Conservation (phyloP, 2,888 invertebrate species). For the Cenopis cana region DNA sequence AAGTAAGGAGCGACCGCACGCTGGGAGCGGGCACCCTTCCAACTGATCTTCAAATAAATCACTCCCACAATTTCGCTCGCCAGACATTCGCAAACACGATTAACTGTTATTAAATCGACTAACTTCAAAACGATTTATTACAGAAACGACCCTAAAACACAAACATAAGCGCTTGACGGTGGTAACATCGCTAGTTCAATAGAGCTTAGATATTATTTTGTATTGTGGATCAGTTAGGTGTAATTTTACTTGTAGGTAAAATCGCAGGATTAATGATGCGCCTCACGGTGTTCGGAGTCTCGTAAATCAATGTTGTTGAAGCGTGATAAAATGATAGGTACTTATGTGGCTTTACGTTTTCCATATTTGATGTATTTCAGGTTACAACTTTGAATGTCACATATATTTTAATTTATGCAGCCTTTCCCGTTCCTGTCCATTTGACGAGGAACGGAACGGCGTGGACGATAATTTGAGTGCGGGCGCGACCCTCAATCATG, state of each 20-base stretch:
- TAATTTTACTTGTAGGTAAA: slow-evolving; percentile 15
- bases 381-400: no score
- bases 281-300: slow-evolving; percentile 12
- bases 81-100: slow-evolving; percentile 69
- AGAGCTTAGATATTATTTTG: slow-evolving; percentile 13
- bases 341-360: no score
- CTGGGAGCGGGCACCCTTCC: slow-evolving; percentile 68
- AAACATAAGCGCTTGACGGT: slow-evolving; percentile 33
- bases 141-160: slow-evolving; percentile 50
- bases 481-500: no score
- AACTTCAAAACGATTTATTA: slow-evolving; percentile 57
- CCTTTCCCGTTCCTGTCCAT: no score
- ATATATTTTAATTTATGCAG: no score
- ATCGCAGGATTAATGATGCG: no score
- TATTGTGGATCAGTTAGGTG: slow-evolving; percentile 23
- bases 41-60: slow-evolving; percentile 72
- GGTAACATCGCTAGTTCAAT: slow-evolving; percentile 18
- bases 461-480: no score
- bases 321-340: slow-evolving; percentile 2
- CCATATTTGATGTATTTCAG: no score
- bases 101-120: slow-evolving; percentile 72
- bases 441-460: no score
- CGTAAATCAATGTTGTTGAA: slow-evolving; percentile 32
- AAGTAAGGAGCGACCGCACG: slow-evolving; percentile 34
- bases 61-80: slow-evolving; percentile 65